Evolutionary conservation across 2,888 invertebrate genomes (phyloP).

Genomic region (Pristionchus maxplancki): DNA sequence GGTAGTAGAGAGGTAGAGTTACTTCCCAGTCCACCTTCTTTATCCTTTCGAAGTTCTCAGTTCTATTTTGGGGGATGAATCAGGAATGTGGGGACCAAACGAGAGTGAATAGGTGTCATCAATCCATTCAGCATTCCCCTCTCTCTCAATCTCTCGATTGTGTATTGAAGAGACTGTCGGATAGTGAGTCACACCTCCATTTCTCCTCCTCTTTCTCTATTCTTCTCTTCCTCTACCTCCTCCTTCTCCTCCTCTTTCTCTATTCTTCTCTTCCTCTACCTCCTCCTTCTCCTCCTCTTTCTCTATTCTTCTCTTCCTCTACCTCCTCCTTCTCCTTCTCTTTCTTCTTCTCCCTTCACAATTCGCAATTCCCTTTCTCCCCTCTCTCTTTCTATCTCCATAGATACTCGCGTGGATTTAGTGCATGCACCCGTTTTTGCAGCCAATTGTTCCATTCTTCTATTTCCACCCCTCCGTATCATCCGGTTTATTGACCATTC

Average conservation of each 20-base stretch:
- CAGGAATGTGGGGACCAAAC: not conserved
- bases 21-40: not conserved
- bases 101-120: conserved; percentile 18
- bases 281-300: not conserved
- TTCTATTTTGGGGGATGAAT: not conserved
- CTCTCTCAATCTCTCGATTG: conserved; percentile 33
- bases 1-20: not conserved
- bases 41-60: not conserved
- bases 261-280: conserved; percentile 32
- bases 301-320: not conserved
- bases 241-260: not conserved
- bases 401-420: not conserved
- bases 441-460: not conserved
- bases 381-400: too few species aligned
- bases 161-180: conserved; percentile 32
- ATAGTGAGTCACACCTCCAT: conserved; percentile 1
- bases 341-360: conserved; percentile 14
- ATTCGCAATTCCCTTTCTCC: too few species aligned
- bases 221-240: conserved; percentile 25
- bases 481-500: not conserved
- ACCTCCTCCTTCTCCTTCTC: too few species aligned
- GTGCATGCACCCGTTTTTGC: not conserved
- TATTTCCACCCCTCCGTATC: not conserved
- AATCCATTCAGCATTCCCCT: not conserved
- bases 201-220: conserved; percentile 33